Evolutionary conservation across 2,888 invertebrate species (phyloP).

Genomic region (Pachymerium ferrugineum): DNA sequence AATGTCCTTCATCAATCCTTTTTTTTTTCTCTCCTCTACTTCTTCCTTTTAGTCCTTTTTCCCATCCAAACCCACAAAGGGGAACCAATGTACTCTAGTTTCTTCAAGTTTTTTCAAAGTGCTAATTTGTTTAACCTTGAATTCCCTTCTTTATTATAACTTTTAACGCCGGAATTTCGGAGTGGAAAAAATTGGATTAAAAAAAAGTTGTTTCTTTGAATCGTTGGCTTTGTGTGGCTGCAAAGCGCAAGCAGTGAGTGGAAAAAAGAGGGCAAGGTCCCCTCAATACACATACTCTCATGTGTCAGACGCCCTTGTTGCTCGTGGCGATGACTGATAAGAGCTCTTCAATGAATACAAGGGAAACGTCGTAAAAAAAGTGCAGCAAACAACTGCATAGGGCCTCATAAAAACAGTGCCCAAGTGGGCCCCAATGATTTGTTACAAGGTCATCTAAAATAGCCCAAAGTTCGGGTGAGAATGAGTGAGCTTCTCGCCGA

Average conservation of each 20-base stretch:
- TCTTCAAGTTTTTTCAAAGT: background rate
- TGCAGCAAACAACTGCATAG: slow-evolving; percentile 3
- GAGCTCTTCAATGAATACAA: slow-evolving; percentile 25
- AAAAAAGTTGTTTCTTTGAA: slow-evolving; percentile 14
- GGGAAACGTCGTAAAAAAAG: background rate
- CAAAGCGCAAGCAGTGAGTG: slow-evolving; percentile 2
- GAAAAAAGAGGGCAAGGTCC: slow-evolving; percentile 16
- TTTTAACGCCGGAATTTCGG: background rate
- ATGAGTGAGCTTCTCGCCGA: background rate
- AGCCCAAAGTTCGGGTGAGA: background rate
- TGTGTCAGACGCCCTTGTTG: slow-evolving; percentile 21
- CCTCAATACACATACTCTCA: slow-evolving; percentile 9
- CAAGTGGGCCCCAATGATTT: slow-evolving; percentile 14
- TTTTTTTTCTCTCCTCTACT: background rate
- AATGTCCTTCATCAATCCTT: slow-evolving; percentile 8
- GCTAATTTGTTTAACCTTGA: slow-evolving; percentile 1
- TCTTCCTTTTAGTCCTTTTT: no score
- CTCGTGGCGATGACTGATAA: slow-evolving; percentile 27
- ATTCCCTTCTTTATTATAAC: background rate
- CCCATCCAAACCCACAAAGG: no score
- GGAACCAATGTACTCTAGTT: slow-evolving; percentile 1
- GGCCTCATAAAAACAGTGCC: background rate
- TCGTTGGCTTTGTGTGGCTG: background rate
- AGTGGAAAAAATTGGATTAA: slow-evolving; percentile 2
- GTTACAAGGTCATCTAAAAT: slow-evolving; percentile 6